phyloP scores from a whole-genome alignment of 2,797 vertebrate species.

The Morelia viridis region DNA sequence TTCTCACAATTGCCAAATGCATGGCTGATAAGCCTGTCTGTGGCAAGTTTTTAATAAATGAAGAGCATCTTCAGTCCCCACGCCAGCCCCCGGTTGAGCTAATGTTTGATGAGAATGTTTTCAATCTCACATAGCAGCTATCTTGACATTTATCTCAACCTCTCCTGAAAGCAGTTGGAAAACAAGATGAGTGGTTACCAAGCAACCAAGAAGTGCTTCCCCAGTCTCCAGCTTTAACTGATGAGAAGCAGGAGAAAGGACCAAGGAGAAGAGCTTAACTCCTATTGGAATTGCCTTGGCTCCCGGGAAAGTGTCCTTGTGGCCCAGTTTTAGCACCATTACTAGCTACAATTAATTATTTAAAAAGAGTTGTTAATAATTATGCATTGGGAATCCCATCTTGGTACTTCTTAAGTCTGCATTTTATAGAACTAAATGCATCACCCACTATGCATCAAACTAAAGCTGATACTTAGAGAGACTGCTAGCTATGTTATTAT shows the following conservation, averaged over 20 bases:
- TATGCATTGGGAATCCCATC: constrained; percentile 6
- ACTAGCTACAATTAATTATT: constrained; percentile 16
- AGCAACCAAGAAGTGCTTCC: neutral
- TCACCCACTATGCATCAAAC: constrained; percentile 27
- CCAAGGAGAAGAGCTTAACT: neutral
- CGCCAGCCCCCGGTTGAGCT: neutral
- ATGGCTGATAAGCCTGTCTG: neutral
- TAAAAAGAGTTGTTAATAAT: constrained; percentile 11
- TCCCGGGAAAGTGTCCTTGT: neutral
- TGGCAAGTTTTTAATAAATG: neutral
- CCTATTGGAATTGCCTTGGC: neutral
- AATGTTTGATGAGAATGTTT: neutral
- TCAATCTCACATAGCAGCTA: neutral
- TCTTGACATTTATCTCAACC: neutral
- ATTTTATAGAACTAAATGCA: constrained; percentile 35
- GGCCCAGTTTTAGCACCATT: neutral
- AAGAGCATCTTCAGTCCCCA: neutral
- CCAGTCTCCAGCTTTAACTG: neutral
- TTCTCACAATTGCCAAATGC: neutral
- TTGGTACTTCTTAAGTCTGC: neutral
- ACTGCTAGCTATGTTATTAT: constrained; percentile 31
- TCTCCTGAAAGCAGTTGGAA: neutral
- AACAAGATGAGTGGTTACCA: neutral
- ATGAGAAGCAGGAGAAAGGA: neutral
- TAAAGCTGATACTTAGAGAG: constrained; percentile 26